Percentiles rank a stretch among this genome's conserved stretches.
These are phyloP conservation scores for Ophonus ardosiacus DNA, from an alignment of 2,888 invertebrate genomes.

Conservation along the genomic window DNA sequence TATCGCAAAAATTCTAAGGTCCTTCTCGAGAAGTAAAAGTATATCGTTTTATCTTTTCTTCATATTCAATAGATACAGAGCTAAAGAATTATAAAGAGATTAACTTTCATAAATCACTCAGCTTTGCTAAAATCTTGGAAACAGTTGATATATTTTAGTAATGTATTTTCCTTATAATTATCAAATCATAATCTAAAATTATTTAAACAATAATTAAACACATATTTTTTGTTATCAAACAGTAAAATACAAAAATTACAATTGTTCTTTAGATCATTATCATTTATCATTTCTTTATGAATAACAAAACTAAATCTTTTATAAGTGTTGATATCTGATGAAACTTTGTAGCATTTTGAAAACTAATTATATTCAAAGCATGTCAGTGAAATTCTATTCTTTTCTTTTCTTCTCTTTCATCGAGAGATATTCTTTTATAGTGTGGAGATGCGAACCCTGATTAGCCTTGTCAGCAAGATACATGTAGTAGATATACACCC, in stretches of 20 bases:
- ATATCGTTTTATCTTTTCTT: too few species aligned
- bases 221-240: too few species aligned
- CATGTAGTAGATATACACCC: constrained; percentile 39
- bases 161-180: too few species aligned
- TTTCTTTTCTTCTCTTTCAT: constrained; percentile 6
- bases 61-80: too few species aligned
- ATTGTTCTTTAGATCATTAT: constrained; percentile 8
- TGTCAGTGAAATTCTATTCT: constrained; percentile 29
- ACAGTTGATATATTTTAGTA: too few species aligned
- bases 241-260: not conserved
- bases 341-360: constrained; percentile 33
- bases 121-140: too few species aligned
- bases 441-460: constrained; percentile 30
- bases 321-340: constrained; percentile 23
- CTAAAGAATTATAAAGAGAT: too few species aligned
- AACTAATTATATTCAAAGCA: constrained; percentile 46
- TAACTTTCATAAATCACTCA: too few species aligned
- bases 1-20: too few species aligned
- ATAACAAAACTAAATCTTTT: constrained; percentile 5
- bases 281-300: constrained; percentile 3
- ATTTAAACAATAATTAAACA: too few species aligned
- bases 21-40: too few species aligned
- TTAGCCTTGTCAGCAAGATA: constrained; percentile 51
- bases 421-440: constrained; percentile 37
- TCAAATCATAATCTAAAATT: too few species aligned